Conservation (phyloP, 2,113 vertebrate species). For the Pandion haliaetus region DNA sequence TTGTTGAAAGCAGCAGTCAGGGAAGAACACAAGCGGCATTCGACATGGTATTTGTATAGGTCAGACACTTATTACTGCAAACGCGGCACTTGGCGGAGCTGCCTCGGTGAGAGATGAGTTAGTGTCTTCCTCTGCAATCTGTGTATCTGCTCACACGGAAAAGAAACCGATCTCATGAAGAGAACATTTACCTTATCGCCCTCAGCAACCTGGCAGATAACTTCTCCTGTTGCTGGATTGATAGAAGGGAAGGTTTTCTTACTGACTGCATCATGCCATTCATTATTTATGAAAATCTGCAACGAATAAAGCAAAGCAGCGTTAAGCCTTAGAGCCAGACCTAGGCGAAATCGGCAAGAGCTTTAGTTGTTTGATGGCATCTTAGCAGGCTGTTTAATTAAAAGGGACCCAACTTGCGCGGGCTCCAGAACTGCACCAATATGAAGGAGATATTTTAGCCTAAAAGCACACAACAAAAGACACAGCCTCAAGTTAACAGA, state of each 20-base stretch:
- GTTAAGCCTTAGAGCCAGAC: not conserved
- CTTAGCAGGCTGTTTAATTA: not conserved
- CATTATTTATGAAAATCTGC: conserved; percentile 95
- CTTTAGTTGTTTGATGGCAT: not conserved
- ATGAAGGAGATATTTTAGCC: not conserved
- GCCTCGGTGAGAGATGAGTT: not conserved
- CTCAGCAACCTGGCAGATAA: conserved; percentile 94
- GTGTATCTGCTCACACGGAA: rapidly evolving
- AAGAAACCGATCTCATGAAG: not conserved
- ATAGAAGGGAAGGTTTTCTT: conserved; percentile 89
- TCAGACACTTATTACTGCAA: not conserved
- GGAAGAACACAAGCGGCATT: not conserved
- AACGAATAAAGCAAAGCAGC: not conserved
- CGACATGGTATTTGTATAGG: rapidly evolving
- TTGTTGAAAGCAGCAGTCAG: not conserved
- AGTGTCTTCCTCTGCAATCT: not conserved
- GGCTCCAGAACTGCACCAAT: not conserved
- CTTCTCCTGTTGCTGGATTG: conserved; percentile 90
- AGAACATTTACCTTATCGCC: conserved; percentile 80
- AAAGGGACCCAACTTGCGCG: not conserved
- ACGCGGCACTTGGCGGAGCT: rapidly evolving
- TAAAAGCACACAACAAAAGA: not conserved
- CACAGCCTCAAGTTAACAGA: not conserved
- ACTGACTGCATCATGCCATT: conserved; percentile 88
- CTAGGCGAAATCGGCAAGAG: rapidly evolving